Evolutionary conservation across 2,797 vertebrate genomes (phyloP).

Genomic region (Sparidentex hasta): DNA sequence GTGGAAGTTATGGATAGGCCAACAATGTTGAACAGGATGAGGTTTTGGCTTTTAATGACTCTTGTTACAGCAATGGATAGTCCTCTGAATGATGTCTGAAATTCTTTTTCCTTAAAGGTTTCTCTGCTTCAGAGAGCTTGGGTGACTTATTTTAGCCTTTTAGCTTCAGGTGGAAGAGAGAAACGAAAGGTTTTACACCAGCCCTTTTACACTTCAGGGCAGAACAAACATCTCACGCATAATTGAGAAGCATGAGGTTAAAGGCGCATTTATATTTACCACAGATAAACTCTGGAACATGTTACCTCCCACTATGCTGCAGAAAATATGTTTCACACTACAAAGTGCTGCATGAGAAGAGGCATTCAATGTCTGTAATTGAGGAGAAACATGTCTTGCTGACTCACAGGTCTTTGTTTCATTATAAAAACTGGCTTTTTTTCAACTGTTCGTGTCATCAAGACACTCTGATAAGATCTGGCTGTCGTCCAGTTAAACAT

Average conservation of each 20-base stretch:
- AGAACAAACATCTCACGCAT: conserved; percentile 52
- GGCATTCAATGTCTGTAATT: conserved; percentile 14
- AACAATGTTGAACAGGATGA: conserved; percentile 15
- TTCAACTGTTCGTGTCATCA: conserved; percentile 48
- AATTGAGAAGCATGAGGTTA: conserved; percentile 27
- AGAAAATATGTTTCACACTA: not conserved
- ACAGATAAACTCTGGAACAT: conserved; percentile 21
- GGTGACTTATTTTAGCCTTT: conserved; percentile 28
- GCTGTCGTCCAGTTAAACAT: conserved; percentile 51
- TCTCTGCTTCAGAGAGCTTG: conserved; percentile 20
- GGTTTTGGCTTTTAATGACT: conserved; percentile 28
- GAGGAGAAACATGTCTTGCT: conserved; percentile 29
- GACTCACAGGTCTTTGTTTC: conserved; percentile 29
- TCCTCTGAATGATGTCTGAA: conserved; percentile 5
- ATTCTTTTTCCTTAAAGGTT: conserved; percentile 17
- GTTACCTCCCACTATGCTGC: not conserved
- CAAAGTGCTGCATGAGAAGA: not conserved
- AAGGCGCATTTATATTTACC: conserved; percentile 56
- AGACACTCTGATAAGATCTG: conserved; percentile 67
- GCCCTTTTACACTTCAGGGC: conserved; percentile 41
- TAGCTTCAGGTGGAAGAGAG: conserved; percentile 33
- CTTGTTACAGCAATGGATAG: conserved; percentile 28
- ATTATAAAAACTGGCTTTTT: conserved; percentile 27
- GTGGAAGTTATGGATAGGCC: conserved; percentile 49
- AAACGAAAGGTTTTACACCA: conserved; percentile 32